phyloP scores from a whole-genome alignment of 2,113 vertebrate genomes.

The Podarcis muralis region DNA sequence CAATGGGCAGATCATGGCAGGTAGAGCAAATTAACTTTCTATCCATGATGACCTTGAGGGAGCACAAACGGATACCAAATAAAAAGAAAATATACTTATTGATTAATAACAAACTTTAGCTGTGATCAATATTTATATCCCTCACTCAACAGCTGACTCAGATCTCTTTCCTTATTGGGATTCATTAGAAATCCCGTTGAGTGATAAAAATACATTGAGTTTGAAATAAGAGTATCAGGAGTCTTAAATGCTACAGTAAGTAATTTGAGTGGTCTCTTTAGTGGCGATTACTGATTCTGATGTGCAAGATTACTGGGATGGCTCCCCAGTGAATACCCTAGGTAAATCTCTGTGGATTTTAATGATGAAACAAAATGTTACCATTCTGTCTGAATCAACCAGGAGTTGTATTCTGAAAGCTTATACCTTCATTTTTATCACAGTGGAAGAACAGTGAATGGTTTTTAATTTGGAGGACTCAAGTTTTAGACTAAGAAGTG shows the following conservation, averaged over 20 bases:
- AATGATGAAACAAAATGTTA: neutral
- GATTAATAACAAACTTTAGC: slow-evolving; percentile 9
- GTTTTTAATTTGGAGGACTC: neutral
- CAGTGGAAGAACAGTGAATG: neutral
- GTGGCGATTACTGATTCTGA: neutral
- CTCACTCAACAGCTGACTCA: neutral
- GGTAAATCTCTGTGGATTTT: neutral
- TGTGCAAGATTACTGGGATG: neutral
- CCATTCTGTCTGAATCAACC: neutral
- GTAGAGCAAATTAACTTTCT: neutral
- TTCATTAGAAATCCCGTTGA: neutral
- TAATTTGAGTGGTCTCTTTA: neutral
- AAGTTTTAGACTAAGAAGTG: neutral
- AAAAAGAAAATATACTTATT: neutral
- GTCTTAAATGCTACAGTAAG: neutral
- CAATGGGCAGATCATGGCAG: neutral
- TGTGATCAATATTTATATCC: neutral
- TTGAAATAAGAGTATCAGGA: neutral
- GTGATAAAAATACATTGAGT: neutral
- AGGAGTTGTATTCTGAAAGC: neutral
- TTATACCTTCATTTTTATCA: neutral
- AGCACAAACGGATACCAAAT: neutral
- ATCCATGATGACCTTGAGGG: neutral
- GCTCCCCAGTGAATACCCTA: too few species aligned
- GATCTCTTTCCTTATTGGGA: neutral